A percentile compares a stretch with the other conserved stretches of the same genome.
These are phyloP conservation scores for Spizella passerina DNA, from an alignment of 2,797 vertebrate genomes.

Conservation along the genomic window DNA sequence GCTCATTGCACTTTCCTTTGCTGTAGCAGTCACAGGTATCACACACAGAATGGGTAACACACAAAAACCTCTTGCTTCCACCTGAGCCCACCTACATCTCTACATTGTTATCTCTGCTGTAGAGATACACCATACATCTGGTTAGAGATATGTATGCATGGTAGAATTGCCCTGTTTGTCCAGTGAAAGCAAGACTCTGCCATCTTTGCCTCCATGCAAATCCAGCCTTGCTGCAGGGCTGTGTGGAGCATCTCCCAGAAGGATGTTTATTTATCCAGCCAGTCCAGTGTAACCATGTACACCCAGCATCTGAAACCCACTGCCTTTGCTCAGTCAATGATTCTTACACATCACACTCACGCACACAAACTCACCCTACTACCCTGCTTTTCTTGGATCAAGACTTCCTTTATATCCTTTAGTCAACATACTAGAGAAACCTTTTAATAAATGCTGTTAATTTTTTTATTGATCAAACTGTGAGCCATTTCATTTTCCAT, in stretches of 20 bases:
- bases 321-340: background rate
- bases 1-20: background rate
- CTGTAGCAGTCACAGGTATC: background rate
- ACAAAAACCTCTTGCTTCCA: background rate
- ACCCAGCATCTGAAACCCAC: background rate
- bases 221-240: background rate
- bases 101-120: fast-evolving
- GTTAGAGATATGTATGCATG: fast-evolving
- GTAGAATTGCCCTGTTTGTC: background rate
- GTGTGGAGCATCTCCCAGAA: background rate
- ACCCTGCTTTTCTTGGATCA: background rate
- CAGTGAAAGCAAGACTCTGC: background rate
- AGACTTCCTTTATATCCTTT: constrained; percentile 10
- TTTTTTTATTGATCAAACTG: constrained; percentile 79
- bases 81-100: background rate
- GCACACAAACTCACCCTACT: background rate
- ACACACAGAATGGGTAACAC: fast-evolving
- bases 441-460: constrained; percentile 78
- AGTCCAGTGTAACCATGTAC: background rate
- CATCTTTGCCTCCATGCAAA: background rate
- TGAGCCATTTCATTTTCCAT: constrained; percentile 77
- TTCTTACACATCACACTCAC: background rate
- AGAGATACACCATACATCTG: background rate
- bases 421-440: constrained; percentile 59
- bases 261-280: fast-evolving